phyloP scores from a whole-genome alignment of 2,113 vertebrate species.

The Sinocyclocheilus anophthalmus region DNA sequence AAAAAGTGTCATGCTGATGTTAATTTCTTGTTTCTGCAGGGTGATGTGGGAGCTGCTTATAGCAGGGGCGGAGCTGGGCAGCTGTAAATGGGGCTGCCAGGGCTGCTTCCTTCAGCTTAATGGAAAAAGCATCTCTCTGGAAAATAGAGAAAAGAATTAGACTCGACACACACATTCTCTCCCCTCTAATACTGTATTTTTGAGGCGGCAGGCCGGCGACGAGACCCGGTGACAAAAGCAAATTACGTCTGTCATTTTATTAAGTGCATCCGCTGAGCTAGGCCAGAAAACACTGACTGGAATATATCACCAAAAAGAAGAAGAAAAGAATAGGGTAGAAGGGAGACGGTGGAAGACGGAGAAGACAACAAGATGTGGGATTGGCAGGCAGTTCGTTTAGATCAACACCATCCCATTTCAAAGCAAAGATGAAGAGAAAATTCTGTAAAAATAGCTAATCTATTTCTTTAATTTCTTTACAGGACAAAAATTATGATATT shows the following conservation, averaged over 20 bases:
- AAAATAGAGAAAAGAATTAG: slow-evolving; percentile 99
- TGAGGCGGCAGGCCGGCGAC: slow-evolving; percentile 89
- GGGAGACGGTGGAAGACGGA: neutral
- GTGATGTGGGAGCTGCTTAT: slow-evolving; percentile 83
- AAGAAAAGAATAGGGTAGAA: neutral
- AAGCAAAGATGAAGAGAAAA: slow-evolving; percentile 53
- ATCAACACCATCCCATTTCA: no score
- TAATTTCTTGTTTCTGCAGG: slow-evolving; percentile 95
- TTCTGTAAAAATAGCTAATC: neutral
- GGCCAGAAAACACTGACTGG: slow-evolving; percentile 82
- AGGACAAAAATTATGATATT: neutral
- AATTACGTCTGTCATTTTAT: slow-evolving; percentile 99
- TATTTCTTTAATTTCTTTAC: neutral
- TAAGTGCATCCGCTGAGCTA: slow-evolving; percentile 97
- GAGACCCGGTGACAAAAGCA: slow-evolving; percentile 96
- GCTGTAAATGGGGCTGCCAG: slow-evolving; percentile 99
- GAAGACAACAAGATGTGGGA: slow-evolving; percentile 60
- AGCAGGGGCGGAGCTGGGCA: slow-evolving; percentile 93
- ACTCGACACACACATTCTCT: slow-evolving; percentile 89
- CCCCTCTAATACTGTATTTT: slow-evolving; percentile 98
- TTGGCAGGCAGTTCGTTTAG: slow-evolving; percentile 53
- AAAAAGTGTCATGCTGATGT: slow-evolving; percentile 94
- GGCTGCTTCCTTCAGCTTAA: slow-evolving; percentile 92
- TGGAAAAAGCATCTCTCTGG: slow-evolving; percentile 99
- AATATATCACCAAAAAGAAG: slow-evolving; percentile 82